A percentile compares a stretch with the other conserved stretches of the same genome.
These are phyloP conservation scores for Parnassius mnemosyne DNA, from an alignment of 2,888 invertebrate genomes.

Conservation along the genomic window DNA sequence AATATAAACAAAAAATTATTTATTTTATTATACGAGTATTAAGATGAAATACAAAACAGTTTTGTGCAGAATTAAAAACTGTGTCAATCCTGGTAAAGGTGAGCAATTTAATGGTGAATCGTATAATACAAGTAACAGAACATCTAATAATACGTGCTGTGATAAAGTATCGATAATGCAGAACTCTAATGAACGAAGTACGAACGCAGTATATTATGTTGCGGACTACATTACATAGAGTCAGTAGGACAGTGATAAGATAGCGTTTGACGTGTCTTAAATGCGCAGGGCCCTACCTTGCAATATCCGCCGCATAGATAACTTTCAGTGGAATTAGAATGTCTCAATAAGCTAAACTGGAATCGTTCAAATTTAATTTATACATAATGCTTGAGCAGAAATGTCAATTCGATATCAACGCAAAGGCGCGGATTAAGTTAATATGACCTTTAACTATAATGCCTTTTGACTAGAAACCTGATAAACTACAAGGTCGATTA, in stretches of 20 bases:
- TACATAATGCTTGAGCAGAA: too few relatives aligned
- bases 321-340: neutral
- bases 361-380: slow-evolving; percentile 2
- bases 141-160: slow-evolving; percentile 29
- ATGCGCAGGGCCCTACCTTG: slow-evolving; percentile 16
- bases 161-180: slow-evolving; percentile 30
- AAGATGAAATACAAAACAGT: too few relatives aligned
- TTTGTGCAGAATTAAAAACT: slow-evolving; percentile 1
- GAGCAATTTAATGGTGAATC: slow-evolving; percentile 21
- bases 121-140: slow-evolving; percentile 28
- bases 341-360: neutral
- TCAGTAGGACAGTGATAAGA: slow-evolving; percentile 34
- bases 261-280: slow-evolving; percentile 1
- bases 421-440: too few relatives aligned
- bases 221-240: slow-evolving; percentile 24
- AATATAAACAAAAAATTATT: too few relatives aligned
- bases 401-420: too few relatives aligned
- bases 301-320: slow-evolving; percentile 5
- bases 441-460: too few relatives aligned
- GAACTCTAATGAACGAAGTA: slow-evolving; percentile 27
- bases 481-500: too few relatives aligned
- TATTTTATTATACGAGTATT: too few relatives aligned
- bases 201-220: neutral
- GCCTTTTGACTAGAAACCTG: neutral
- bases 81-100: slow-evolving; percentile 8